These are phyloP conservation scores for Orientallactaga bullata DNA, from an alignment of 2,113 vertebrate species.

Conservation along the genomic window DNA sequence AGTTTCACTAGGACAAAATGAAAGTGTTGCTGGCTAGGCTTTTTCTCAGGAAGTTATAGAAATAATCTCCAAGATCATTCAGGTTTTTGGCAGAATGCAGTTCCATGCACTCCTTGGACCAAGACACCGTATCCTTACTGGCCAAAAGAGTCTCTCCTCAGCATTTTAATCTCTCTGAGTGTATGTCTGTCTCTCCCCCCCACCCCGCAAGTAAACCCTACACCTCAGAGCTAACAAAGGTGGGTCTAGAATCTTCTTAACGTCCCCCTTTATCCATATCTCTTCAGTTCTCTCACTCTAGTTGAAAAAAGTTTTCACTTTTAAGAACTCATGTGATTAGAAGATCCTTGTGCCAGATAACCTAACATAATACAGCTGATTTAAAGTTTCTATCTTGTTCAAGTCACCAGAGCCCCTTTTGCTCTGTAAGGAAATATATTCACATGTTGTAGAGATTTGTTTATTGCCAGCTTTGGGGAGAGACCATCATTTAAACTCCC, in stretches of 20 bases:
- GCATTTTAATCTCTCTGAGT: background rate
- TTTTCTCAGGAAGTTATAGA: background rate
- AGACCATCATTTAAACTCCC: background rate
- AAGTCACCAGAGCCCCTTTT: background rate
- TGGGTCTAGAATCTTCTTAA: background rate
- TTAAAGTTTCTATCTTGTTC: background rate
- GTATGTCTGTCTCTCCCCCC: too few relatives aligned
- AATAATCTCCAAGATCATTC: background rate
- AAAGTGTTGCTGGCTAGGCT: background rate
- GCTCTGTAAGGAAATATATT: background rate
- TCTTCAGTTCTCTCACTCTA: background rate
- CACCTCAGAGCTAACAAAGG: background rate
- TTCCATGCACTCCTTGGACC: background rate
- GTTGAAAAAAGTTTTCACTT: background rate
- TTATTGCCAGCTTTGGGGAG: background rate
- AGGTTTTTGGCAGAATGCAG: background rate
- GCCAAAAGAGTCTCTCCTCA: background rate
- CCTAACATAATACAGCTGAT: background rate
- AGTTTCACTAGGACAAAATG: constrained; percentile 7
- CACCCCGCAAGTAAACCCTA: background rate
- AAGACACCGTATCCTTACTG: background rate
- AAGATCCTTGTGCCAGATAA: background rate
- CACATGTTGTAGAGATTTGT: background rate
- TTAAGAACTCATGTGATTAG: background rate
- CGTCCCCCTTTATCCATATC: background rate